Percentiles rank a stretch among this genome's conserved stretches.
phyloP scores from a whole-genome alignment of 1,140 invertebrate species.

The Bombus polaris region DNA sequence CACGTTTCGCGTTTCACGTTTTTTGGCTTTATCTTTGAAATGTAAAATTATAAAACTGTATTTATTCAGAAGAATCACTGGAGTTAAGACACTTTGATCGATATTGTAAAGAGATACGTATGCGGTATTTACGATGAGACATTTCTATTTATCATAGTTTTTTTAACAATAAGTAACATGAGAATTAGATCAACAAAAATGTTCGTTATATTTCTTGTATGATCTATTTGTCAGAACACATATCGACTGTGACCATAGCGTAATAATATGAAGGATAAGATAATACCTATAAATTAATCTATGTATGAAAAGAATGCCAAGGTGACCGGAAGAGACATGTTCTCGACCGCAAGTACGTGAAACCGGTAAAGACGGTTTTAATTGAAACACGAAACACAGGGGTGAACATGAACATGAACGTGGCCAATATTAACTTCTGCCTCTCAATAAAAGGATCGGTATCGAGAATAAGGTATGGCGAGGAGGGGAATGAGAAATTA shows the following conservation, averaged over 20 bases:
- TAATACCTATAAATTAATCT: neutral
- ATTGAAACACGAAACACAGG: conserved; percentile 12
- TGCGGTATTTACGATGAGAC: too few relatives aligned
- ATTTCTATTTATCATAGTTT: too few relatives aligned
- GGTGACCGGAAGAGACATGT: neutral
- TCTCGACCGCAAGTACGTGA: neutral
- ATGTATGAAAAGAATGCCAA: neutral
- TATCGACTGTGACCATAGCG: neutral
- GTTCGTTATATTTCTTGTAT: too few relatives aligned
- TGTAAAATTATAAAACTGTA: neutral
- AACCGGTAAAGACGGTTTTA: neutral
- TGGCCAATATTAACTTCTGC: conserved; percentile 33
- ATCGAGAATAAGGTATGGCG: neutral
- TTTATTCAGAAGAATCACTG: neutral
- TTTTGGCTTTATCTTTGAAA: neutral
- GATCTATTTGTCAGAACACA: too few relatives aligned
- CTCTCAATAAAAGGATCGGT: conserved; percentile 28
- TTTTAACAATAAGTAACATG: too few relatives aligned
- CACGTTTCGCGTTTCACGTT: neutral
- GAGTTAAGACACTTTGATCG: neutral
- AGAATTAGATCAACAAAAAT: too few relatives aligned
- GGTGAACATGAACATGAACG: conserved; percentile 8
- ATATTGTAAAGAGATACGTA: too few relatives aligned
- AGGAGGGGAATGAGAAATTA: conserved; percentile 1
- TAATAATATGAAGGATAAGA: neutral